Evolutionary conservation across 1,140 invertebrate species (phyloP).

Genomic region (Orchestia grillus): DNA sequence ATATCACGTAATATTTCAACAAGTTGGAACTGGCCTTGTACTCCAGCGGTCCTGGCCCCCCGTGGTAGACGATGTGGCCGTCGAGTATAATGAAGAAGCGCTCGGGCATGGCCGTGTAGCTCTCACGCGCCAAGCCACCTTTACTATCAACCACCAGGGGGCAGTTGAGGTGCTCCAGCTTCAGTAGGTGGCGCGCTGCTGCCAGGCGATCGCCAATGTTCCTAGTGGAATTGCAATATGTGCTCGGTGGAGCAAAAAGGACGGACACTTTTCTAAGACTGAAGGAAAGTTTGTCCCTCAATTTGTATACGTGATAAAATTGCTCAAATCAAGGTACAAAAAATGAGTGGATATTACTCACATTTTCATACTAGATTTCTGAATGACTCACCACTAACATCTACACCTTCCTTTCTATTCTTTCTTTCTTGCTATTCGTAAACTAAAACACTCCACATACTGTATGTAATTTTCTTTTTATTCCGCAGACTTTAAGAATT

Average conservation of each 20-base stretch:
- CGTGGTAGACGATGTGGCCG: not conserved
- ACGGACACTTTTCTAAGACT: not conserved
- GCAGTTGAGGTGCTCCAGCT: not conserved
- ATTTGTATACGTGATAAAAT: no score
- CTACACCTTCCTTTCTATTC: no score
- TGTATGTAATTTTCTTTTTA: no score
- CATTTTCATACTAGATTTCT: no score
- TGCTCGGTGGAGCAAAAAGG: not conserved
- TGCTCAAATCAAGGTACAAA: no score
- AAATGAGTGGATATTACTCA: no score
- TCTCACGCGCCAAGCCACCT: not conserved
- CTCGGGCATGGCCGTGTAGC: not conserved
- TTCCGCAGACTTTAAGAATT: no score
- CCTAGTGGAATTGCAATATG: no score
- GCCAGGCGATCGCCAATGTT: not conserved
- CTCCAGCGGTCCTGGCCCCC: not conserved
- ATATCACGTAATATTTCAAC: not conserved
- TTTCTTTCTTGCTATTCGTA: no score
- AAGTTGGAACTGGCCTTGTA: not conserved
- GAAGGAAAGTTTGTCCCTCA: no score
- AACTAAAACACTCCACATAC: no score
- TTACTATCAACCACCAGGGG: not conserved
- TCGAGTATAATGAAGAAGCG: not conserved
- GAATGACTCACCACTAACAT: no score
- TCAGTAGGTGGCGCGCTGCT: not conserved